Evolutionary conservation across 2,797 vertebrate species (phyloP).

Genomic region (Sphaeramia orbicularis): DNA sequence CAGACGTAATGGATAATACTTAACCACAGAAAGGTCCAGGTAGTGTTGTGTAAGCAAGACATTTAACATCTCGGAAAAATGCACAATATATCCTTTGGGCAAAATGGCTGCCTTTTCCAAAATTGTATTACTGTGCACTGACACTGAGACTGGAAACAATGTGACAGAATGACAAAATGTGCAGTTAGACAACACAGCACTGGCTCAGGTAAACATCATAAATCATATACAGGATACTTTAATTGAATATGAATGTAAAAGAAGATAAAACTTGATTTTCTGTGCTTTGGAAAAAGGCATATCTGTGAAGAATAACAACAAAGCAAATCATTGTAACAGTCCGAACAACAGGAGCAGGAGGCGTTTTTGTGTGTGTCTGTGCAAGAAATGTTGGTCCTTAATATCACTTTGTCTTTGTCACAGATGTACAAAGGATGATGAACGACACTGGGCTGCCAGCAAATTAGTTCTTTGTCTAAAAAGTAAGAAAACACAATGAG

Average conservation of each 20-base stretch:
- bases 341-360: neutral
- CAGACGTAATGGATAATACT: neutral
- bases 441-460: neutral
- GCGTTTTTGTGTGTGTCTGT: neutral
- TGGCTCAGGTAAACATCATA: slow-evolving; percentile 22
- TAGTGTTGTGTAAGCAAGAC: slow-evolving; percentile 4
- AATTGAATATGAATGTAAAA: neutral
- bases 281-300: neutral
- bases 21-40: slow-evolving; percentile 4
- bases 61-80: slow-evolving; percentile 7
- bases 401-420: slow-evolving; percentile 4
- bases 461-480: neutral
- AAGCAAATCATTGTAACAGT: neutral
- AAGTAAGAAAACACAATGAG: neutral
- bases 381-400: neutral
- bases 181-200: neutral
- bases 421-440: slow-evolving; percentile 1
- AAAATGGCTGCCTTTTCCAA: slow-evolving; percentile 7
- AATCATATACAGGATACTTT: slow-evolving; percentile 1
- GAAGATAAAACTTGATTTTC: neutral
- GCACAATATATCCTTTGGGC: neutral
- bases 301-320: neutral
- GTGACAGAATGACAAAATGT: slow-evolving; percentile 15
- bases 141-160: slow-evolving; percentile 1
- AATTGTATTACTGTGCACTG: slow-evolving; percentile 8